phyloP scores from a whole-genome alignment of 2,888 invertebrate genomes.

The Leucophenga montana region DNA sequence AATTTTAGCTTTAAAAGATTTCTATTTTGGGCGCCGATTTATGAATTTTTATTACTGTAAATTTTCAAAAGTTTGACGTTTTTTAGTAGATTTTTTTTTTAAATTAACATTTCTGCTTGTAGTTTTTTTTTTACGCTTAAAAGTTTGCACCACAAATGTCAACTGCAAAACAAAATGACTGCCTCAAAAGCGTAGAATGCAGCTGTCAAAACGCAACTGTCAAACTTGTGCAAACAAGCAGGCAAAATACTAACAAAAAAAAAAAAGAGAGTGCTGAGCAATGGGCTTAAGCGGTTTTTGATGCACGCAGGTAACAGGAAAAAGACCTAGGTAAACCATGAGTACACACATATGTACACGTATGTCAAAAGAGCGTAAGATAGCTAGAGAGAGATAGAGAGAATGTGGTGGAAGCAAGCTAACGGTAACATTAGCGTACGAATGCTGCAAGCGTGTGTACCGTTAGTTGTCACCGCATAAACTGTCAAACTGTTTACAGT shows the following conservation, averaged over 20 bases:
- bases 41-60: not conserved
- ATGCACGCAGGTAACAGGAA: not conserved
- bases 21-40: no score
- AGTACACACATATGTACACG: not conserved
- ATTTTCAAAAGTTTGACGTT: not conserved
- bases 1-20: no score
- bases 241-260: not conserved
- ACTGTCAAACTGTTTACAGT: constrained; percentile 2
- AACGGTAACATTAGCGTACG: no score
- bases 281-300: no score
- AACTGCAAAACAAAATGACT: constrained; percentile 21
- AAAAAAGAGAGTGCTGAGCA: no score
- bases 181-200: constrained; percentile 5
- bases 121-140: not conserved
- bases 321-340: no score
- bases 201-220: constrained; percentile 25
- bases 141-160: constrained; percentile 19
- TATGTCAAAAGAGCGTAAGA: not conserved
- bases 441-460: not conserved
- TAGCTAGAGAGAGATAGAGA: not conserved
- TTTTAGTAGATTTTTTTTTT: not conserved
- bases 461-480: constrained; percentile 17
- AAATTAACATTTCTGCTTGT: no score
- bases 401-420: not conserved
- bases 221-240: constrained; percentile 11